Base-by-base conservation (phyloP, 2,113 vertebrate species). In the Lepidothrix coronata region DNA sequence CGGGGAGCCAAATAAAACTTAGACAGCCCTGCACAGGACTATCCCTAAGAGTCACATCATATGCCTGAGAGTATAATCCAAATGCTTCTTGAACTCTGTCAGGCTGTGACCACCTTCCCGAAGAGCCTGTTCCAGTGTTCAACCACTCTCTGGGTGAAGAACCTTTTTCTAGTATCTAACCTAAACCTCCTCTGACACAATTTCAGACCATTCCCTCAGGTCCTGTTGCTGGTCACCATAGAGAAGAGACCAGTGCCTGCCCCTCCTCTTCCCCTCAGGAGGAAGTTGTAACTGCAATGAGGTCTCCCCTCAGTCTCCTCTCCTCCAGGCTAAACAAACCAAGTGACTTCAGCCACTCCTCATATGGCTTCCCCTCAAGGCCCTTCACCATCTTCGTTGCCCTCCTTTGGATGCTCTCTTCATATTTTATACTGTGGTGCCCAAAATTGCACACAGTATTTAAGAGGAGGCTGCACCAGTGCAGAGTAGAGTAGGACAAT, bases 121-220 rank as follows among this genome's bases (percentile, higher is more conserved):
- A 6, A n/a, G 11, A 55, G 4, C 12, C 23, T 41, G 7, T 41
- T 48, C 21, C 78, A 68, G 21, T 22, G 30, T 3, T 30, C 25
- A 75, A 1, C 0, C 19, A 82, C 4, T 0, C 20, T 15, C 46
- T 46, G 23, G 6, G 9, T 22, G 4, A 76, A 55, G 30, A 62
- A 70, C 5, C 5, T 70, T 68, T 41, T 54, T 7, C 21, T 27
- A 35, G 19, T 35, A 70, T 23, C 6, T 24, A 75, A 39, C 10
- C 43, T 46, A 46, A 24, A 43, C 19, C 8, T 43, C 12, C 31
- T 8, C 43, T 66, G 43, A 24, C 30, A 46, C 43, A 33, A 46
- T 22, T n/a, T 66, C 21, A 66, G 43, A 15, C 21, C 41, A 44
- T 66, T 44, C 30, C 14, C 30, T 66, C 4, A 4, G 20, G 7